These are phyloP conservation scores for Zoanthus gigantus DNA, from an alignment of 92 coral and sea anemone species.

Conservation along the genomic window DNA sequence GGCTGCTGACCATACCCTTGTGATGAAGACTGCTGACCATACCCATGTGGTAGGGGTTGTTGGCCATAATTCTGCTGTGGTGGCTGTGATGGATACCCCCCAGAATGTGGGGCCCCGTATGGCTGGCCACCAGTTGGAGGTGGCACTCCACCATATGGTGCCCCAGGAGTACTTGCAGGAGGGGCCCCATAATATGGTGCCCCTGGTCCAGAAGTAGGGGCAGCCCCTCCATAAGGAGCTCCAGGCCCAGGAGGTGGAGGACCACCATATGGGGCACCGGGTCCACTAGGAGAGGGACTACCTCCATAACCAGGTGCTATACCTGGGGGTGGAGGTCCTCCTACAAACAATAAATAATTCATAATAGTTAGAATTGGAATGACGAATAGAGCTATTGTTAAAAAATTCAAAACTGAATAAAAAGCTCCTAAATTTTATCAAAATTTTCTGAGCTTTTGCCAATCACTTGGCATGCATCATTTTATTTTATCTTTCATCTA, in stretches of 20 bases:
- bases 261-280: conserved; percentile 42
- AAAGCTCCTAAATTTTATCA: too few species aligned
- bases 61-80: conserved; percentile 48
- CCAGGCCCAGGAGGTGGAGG: conserved; percentile 51
- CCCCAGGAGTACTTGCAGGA: conserved; percentile 16
- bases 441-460: too few species aligned
- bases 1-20: conserved; percentile 65
- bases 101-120: conserved; percentile 50
- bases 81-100: conserved; percentile 56
- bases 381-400: too few species aligned
- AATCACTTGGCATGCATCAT: too few species aligned
- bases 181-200: conserved; percentile 47
- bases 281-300: conserved; percentile 43
- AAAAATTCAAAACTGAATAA: too few species aligned
- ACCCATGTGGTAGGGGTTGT: conserved; percentile 47
- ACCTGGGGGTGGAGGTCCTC: conserved; percentile 71
- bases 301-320: conserved; percentile 58
- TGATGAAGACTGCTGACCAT: conserved; percentile 74
- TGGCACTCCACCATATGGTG: conserved; percentile 40
- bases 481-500: too few species aligned
- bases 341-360: conserved; percentile 14
- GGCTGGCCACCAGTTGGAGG: conserved; percentile 12
- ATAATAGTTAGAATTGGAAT: neutral
- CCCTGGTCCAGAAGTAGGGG: conserved; percentile 14
- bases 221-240: conserved; percentile 23